These are phyloP conservation scores for Elaphurus davidianus DNA, from an alignment of 2,113 vertebrate species.

Conservation along the genomic window DNA sequence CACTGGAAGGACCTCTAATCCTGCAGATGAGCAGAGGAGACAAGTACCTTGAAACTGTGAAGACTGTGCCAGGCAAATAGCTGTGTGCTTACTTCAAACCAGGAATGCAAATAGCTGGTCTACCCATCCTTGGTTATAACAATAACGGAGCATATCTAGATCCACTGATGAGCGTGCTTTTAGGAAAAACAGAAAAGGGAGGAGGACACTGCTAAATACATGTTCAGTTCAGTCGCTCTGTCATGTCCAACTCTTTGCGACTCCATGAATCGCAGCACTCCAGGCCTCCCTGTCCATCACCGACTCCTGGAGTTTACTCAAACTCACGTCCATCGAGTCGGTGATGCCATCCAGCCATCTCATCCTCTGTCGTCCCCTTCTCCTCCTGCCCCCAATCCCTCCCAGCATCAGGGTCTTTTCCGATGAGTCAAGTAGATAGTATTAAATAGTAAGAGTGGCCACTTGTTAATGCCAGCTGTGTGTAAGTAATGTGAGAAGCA, in stretches of 20 bases:
- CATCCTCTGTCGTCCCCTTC: too few relatives aligned
- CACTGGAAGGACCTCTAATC: conserved; percentile 51
- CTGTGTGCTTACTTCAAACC: accelerated
- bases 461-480: not conserved
- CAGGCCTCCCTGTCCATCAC: too few relatives aligned
- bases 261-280: too few relatives aligned
- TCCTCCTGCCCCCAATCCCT: too few relatives aligned
- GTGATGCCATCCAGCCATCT: too few relatives aligned
- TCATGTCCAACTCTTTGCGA: too few relatives aligned
- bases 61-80: not conserved
- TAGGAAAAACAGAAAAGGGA: not conserved
- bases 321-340: too few relatives aligned
- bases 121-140: not conserved
- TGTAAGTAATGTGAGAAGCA: not conserved
- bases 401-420: too few relatives aligned
- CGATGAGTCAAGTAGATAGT: too few relatives aligned
- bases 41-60: not conserved
- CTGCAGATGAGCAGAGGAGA: not conserved
- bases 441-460: not conserved
- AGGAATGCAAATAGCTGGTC: not conserved
- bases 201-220: not conserved
- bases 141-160: too few relatives aligned
- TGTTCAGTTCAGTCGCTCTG: too few relatives aligned
- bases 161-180: not conserved
- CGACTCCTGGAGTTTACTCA: too few relatives aligned